Evolutionary conservation across 2,797 vertebrate species (phyloP).

Genomic region (Gallinago nigripennis): DNA sequence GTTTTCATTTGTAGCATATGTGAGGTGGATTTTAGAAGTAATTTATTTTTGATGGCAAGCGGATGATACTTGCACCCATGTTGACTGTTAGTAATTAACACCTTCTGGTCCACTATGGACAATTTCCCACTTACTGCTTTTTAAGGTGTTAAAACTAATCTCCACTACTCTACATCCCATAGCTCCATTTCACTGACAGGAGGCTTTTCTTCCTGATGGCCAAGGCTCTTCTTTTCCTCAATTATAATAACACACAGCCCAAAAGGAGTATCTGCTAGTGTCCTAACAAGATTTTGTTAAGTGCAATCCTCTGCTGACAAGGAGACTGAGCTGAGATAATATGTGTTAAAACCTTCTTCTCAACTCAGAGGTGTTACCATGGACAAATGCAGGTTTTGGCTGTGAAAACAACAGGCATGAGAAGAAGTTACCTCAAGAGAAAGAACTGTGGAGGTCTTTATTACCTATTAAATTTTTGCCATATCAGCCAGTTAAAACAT

Average conservation of each 20-base stretch:
- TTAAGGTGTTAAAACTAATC: slow-evolving; percentile 48
- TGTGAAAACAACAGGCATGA: not conserved
- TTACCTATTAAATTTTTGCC: not conserved
- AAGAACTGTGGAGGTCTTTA: not conserved
- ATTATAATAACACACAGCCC: not conserved
- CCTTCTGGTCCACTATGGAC: slow-evolving; percentile 29
- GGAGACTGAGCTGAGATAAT: not conserved
- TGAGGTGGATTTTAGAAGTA: not conserved
- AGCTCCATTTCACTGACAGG: not conserved
- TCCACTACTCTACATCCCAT: not conserved
- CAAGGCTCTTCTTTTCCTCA: not conserved
- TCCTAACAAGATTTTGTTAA: not conserved
- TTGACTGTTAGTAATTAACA: slow-evolving; percentile 52
- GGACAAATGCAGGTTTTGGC: not conserved
- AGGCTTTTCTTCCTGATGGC: not conserved
- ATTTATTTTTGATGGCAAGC: slow-evolving; percentile 41
- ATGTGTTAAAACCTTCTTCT: not conserved
- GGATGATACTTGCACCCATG: not conserved
- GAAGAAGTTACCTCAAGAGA: not conserved
- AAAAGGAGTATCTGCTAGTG: not conserved
- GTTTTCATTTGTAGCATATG: slow-evolving; percentile 47
- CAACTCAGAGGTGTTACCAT: not conserved
- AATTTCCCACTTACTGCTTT: slow-evolving; percentile 27
- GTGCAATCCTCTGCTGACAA: not conserved
- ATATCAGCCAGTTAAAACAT: not conserved